Conservation (phyloP, 2,888 invertebrate genomes). For the Ecdyonurus torrentis region DNA sequence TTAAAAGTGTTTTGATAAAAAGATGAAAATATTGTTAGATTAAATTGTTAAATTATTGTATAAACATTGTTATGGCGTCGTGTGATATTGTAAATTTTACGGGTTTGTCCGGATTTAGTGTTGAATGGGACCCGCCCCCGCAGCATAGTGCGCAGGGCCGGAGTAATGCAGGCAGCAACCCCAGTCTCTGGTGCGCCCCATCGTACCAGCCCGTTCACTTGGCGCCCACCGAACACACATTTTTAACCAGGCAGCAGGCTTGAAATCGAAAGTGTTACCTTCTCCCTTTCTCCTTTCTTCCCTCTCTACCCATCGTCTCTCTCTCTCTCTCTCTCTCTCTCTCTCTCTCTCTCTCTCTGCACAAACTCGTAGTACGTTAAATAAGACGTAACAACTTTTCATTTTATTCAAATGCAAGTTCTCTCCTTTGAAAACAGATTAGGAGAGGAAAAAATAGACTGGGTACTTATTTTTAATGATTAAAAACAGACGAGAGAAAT, state of each 20-base stretch:
- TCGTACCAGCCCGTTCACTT: background rate
- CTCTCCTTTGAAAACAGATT: no score
- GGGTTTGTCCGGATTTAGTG: background rate
- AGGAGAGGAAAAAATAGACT: no score
- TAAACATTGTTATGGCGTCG: background rate
- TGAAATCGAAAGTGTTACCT: background rate
- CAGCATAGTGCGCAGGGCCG: background rate
- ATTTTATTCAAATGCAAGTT: no score
- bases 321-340: constrained; percentile 2
- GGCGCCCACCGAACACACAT: no score
- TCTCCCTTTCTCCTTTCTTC: background rate
- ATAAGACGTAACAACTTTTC: no score
- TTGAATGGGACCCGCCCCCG: background rate
- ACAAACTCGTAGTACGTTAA: no score
- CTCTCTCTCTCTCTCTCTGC: constrained; percentile 4
- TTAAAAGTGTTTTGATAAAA: no score
- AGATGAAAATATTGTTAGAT: no score
- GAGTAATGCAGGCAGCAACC: background rate
- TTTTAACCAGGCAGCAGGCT: no score
- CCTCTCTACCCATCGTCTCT: background rate
- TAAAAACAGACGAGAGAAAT: no score
- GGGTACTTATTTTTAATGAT: no score
- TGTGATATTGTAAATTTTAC: background rate
- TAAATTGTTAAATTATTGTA: background rate
- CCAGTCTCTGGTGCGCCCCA: no score